Evolutionary conservation across 2,113 vertebrate genomes (phyloP).

Genomic region (Isurus oxyrinchus): DNA sequence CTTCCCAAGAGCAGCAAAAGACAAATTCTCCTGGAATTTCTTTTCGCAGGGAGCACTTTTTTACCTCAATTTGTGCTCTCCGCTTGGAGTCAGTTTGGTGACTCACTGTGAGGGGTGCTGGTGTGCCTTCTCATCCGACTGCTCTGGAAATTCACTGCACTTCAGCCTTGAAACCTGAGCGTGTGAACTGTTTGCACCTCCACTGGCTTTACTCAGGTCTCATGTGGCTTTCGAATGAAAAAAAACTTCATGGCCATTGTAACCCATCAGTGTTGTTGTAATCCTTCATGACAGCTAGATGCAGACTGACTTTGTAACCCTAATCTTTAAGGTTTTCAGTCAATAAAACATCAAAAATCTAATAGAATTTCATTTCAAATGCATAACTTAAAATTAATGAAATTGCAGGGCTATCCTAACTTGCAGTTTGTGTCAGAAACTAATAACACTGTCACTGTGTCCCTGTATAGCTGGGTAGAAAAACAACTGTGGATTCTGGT

Average conservation of each 20-base stretch:
- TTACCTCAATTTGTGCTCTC: not conserved
- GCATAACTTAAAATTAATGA: not conserved
- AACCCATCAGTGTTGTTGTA: not conserved
- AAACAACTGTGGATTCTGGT: not conserved
- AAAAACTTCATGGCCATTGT: not conserved
- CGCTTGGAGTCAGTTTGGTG: not conserved
- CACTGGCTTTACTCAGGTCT: not conserved
- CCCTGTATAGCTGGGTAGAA: not conserved
- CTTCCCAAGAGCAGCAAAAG: not conserved
- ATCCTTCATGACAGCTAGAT: not conserved
- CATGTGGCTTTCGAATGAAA: not conserved
- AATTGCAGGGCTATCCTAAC: not conserved
- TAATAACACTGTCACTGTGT: not conserved
- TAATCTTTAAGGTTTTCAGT: not conserved
- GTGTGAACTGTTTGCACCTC: not conserved
- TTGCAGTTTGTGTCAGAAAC: not conserved
- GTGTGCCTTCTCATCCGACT: not conserved
- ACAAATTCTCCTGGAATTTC: not conserved
- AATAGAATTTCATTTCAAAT: not conserved
- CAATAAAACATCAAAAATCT: not conserved
- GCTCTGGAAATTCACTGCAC: not conserved
- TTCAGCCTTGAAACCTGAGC: not conserved
- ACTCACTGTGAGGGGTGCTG: not conserved
- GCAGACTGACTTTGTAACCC: conserved; percentile 7
- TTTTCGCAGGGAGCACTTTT: not conserved